Evolutionary conservation across 1,140 invertebrate species (phyloP).

Genomic region (Psix sp.): DNA sequence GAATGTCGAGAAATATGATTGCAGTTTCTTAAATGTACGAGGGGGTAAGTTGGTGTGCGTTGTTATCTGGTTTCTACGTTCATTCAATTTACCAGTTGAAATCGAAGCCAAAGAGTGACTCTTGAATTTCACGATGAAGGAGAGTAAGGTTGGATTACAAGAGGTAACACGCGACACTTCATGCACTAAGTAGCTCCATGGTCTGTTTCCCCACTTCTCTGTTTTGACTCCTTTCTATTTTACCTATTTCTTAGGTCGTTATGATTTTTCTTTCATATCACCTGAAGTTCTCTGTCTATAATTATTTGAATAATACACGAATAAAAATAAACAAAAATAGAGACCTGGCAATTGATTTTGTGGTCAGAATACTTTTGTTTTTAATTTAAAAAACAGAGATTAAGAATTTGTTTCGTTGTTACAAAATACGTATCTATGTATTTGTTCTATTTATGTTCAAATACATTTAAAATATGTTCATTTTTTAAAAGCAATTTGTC

Average conservation of each 20-base stretch:
- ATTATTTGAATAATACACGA: background rate
- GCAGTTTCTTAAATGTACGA: conserved; percentile 48
- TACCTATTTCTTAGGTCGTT: conserved; percentile 9
- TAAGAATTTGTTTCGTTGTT: no score
- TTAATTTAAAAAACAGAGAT: no score
- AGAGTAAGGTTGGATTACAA: conserved; percentile 58
- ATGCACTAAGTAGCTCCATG: conserved; percentile 69
- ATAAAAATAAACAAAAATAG: background rate
- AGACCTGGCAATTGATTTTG: no score
- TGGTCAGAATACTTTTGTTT: no score
- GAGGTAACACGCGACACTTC: conserved; percentile 71
- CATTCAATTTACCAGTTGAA: conserved; percentile 55
- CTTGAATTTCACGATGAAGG: conserved; percentile 58
- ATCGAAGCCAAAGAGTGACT: conserved; percentile 68
- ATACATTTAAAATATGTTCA: no score
- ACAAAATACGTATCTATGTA: no score
- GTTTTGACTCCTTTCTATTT: conserved; percentile 23
- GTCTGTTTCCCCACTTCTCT: conserved; percentile 65
- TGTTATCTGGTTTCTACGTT: conserved; percentile 54
- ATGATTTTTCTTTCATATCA: conserved; percentile 12
- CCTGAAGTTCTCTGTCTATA: background rate
- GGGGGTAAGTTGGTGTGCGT: conserved; percentile 37
- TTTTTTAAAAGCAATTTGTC: background rate
- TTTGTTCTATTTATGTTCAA: no score
- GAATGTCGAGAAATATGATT: conserved; percentile 27